Conservation (phyloP, 2,797 vertebrate genomes). For the Syngnathus acus region DNA sequence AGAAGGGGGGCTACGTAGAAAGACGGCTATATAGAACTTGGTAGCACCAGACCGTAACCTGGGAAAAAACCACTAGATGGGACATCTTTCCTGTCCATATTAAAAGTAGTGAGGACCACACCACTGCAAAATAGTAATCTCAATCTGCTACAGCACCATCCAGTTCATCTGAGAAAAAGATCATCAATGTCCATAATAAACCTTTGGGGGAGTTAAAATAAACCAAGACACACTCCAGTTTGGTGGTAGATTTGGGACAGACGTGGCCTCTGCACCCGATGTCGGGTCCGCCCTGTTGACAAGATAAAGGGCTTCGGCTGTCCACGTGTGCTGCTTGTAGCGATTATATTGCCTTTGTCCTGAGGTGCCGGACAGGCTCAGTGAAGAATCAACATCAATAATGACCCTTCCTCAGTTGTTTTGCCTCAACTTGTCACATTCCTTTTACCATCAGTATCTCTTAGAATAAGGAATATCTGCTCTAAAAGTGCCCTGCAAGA, state of each 20-base stretch:
- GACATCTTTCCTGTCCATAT: slow-evolving; percentile 36
- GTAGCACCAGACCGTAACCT: slow-evolving; percentile 60
- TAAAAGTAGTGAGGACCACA: slow-evolving; percentile 17
- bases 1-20: slow-evolving; percentile 39
- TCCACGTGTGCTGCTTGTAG: slow-evolving; percentile 40
- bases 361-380: slow-evolving; percentile 25
- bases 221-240: slow-evolving; percentile 21
- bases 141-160: neutral
- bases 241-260: slow-evolving; percentile 32
- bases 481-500: neutral
- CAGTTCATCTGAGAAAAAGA: slow-evolving; percentile 7
- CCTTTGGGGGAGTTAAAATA: slow-evolving; percentile 3
- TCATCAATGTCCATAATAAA: slow-evolving; percentile 2
- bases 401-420: slow-evolving; percentile 19
- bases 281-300: slow-evolving; percentile 44
- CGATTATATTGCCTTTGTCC: slow-evolving; percentile 49
- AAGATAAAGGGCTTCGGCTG: slow-evolving; percentile 43
- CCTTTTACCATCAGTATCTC: slow-evolving; percentile 4
- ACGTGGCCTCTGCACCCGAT: slow-evolving; percentile 43
- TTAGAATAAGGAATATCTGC: neutral
- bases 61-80: slow-evolving; percentile 61
- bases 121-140: slow-evolving; percentile 34
- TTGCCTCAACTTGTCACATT: slow-evolving; percentile 25
- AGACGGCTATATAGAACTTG: slow-evolving; percentile 54
- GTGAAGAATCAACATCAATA: slow-evolving; percentile 25